A percentile compares a stretch with the other conserved stretches of the same genome.
These are phyloP conservation scores for Crepidodera aurea DNA, from an alignment of 2,888 invertebrate species.

Conservation along the genomic window DNA sequence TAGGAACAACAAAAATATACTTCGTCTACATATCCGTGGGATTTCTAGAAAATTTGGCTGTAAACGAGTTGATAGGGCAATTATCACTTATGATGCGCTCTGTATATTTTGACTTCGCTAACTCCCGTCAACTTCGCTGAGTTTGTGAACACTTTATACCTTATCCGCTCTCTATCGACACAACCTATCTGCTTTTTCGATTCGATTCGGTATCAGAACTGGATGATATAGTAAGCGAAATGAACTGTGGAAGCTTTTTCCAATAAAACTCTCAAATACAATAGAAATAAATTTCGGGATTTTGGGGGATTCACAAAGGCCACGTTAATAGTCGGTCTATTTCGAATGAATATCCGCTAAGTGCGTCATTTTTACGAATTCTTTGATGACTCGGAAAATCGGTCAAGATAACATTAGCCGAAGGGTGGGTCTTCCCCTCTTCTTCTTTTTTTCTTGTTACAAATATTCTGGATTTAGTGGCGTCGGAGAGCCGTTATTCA, in stretches of 20 bases:
- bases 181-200: not conserved
- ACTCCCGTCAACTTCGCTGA: too few relatives aligned
- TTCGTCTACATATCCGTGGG: too few relatives aligned
- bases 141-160: too few relatives aligned
- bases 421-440: not conserved
- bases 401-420: slow-evolving; percentile 19
- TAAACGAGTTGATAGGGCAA: too few relatives aligned
- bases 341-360: slow-evolving; percentile 16
- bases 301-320: slow-evolving; percentile 2
- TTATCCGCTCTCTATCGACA: not conserved
- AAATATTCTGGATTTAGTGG: slow-evolving; percentile 2
- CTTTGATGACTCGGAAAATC: slow-evolving; percentile 22
- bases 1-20: too few relatives aligned
- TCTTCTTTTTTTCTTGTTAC: not conserved
- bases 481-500: slow-evolving; percentile 2
- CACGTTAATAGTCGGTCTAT: slow-evolving; percentile 15
- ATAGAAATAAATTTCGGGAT: slow-evolving; percentile 16
- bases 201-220: not conserved
- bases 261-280: slow-evolving; percentile 7
- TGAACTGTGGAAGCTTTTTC: slow-evolving; percentile 12
- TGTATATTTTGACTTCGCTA: too few relatives aligned
- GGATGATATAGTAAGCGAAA: not conserved
- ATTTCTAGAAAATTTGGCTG: too few relatives aligned
- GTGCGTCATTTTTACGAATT: slow-evolving; percentile 18
- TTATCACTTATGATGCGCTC: too few relatives aligned